These are phyloP conservation scores for Podarcis muralis DNA, from an alignment of 2,113 vertebrate species.

Conservation along the genomic window DNA sequence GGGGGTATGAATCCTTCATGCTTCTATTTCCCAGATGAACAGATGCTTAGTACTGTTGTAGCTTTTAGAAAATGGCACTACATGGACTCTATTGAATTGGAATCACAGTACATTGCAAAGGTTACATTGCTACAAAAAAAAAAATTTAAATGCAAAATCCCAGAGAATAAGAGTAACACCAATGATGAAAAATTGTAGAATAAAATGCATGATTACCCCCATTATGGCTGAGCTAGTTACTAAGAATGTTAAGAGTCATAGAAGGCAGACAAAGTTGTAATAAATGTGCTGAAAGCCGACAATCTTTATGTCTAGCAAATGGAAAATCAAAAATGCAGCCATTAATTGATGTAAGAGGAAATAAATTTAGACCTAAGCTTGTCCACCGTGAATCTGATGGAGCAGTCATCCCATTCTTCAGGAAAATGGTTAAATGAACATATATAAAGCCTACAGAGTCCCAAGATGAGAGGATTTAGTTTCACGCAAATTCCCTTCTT, in stretches of 20 bases:
- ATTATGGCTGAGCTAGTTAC: neutral
- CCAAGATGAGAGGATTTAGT: conserved; percentile 57
- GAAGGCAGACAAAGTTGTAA: neutral
- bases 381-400: conserved; percentile 37
- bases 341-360: conserved; percentile 24
- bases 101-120: no score
- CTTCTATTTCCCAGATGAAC: no score
- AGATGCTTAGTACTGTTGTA: no score
- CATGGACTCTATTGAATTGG: no score
- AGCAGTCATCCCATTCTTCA: conserved; percentile 38
- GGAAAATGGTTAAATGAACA: conserved; percentile 26
- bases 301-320: neutral
- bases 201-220: neutral
- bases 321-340: neutral
- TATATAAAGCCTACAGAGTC: conserved; percentile 58
- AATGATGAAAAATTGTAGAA: neutral
- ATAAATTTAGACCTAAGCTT: conserved; percentile 45
- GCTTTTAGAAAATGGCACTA: no score
- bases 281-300: neutral
- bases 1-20: no score
- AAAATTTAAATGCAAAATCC: no score
- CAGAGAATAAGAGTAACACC: no score
- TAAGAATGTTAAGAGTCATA: no score
- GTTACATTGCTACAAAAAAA: no score
- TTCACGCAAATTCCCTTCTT: conserved; percentile 53